Percentiles rank a stretch among this genome's conserved stretches.
Conservation (phyloP, 2,113 vertebrate genomes). For the Saccopteryx bilineata region DNA sequence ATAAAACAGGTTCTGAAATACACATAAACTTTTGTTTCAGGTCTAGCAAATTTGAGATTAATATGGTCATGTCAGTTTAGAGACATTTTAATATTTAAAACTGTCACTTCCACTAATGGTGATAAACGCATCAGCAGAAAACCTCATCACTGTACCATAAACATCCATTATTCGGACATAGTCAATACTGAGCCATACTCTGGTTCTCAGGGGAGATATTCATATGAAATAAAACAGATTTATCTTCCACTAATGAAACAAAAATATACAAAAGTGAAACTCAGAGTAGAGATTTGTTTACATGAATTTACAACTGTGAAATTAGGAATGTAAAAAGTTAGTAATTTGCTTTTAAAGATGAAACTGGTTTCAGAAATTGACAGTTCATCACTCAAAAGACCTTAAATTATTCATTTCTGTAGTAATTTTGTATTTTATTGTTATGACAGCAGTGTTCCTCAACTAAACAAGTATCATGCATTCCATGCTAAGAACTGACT, state of each 20-base stretch:
- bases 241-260: neutral
- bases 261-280: neutral
- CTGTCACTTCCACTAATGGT: slow-evolving; percentile 12
- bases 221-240: neutral
- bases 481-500: neutral
- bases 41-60: slow-evolving; percentile 16
- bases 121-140: slow-evolving; percentile 30
- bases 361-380: neutral
- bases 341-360: neutral
- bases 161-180: neutral
- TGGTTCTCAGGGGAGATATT: neutral
- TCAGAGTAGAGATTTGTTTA: neutral
- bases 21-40: neutral
- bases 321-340: neutral
- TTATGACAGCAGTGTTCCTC: neutral
- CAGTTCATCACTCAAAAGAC: neutral
- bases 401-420: neutral
- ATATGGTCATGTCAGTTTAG: neutral
- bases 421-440: neutral
- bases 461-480: neutral
- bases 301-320: neutral
- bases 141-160: neutral
- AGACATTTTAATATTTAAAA: slow-evolving; percentile 50
- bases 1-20: neutral
- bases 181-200: neutral